These are phyloP conservation scores for Drosophila equinoxialis DNA, from an alignment of 1,140 invertebrate species.

Conservation along the genomic window DNA sequence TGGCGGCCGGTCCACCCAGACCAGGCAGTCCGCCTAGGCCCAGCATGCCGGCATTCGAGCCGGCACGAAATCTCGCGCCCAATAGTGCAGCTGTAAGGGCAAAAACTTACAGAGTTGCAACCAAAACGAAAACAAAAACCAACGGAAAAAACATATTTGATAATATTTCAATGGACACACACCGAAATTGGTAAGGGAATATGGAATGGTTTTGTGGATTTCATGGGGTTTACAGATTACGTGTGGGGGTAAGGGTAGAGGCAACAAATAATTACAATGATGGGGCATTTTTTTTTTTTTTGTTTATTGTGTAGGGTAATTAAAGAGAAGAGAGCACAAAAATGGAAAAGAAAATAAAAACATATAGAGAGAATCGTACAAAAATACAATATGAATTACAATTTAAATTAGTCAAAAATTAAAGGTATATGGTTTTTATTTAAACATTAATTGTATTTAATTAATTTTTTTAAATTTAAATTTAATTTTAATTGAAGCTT, in stretches of 20 bases:
- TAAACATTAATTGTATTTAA: conserved; percentile 6
- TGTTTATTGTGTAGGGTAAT: conserved; percentile 21
- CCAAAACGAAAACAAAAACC: conserved; percentile 31
- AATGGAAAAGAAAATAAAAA: conserved; percentile 68
- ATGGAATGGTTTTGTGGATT: background rate
- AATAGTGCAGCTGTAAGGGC: conserved; percentile 83
- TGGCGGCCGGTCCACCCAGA: conserved; percentile 85
- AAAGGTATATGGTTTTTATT: conserved; percentile 37
- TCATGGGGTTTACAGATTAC: conserved; percentile 5
- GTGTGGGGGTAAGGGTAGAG: background rate
- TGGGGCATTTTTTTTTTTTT: conserved; percentile 27
- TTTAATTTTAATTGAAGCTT: background rate
- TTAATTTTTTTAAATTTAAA: background rate
- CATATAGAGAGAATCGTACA: conserved; percentile 61
- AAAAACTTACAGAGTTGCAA: conserved; percentile 82
- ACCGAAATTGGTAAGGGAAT: background rate
- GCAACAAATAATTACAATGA: conserved; percentile 56
- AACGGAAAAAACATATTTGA: background rate
- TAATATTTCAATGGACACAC: conserved; percentile 6
- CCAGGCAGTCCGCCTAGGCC: conserved; percentile 87
- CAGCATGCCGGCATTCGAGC: conserved; percentile 88
- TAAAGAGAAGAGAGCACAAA: conserved; percentile 65
- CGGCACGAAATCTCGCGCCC: conserved; percentile 85
- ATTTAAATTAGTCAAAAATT: conserved; percentile 28
- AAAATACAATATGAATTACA: conserved; percentile 57